Evolutionary conservation across 2,113 vertebrate species (phyloP).

Genomic region (Ptychochromis oligacanthus): DNA sequence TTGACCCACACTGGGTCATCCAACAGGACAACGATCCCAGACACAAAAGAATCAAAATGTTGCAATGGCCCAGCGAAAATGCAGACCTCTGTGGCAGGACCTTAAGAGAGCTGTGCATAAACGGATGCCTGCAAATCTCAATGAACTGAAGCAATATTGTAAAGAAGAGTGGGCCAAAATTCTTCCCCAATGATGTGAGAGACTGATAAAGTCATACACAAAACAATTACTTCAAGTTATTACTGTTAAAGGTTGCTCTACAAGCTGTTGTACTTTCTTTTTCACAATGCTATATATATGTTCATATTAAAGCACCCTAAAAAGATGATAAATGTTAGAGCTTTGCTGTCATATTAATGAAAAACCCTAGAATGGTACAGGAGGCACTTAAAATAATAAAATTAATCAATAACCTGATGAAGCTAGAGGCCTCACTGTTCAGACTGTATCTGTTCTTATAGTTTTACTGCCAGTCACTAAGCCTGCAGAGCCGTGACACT

Average conservation of each 20-base stretch:
- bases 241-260: too few species aligned
- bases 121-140: neutral
- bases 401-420: slow-evolving; percentile 20
- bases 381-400: neutral
- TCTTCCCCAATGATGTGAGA: neutral
- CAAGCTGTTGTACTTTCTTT: too few species aligned
- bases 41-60: neutral
- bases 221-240: neutral
- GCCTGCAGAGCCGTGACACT: slow-evolving; percentile 8
- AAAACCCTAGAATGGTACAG: neutral
- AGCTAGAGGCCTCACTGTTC: neutral
- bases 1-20: neutral
- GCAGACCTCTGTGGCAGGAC: neutral
- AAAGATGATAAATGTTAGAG: neutral
- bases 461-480: slow-evolving; percentile 26
- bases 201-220: neutral
- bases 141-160: neutral
- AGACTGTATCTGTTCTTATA: neutral
- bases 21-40: neutral
- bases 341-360: neutral
- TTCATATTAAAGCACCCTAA: slow-evolving; percentile 5
- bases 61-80: neutral
- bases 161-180: neutral
- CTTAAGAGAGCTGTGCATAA: neutral
- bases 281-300: neutral